A percentile compares a stretch with the other conserved stretches of the same genome.
Conservation (phyloP, 2,888 invertebrate genomes). For the Oasisia sp. region DNA sequence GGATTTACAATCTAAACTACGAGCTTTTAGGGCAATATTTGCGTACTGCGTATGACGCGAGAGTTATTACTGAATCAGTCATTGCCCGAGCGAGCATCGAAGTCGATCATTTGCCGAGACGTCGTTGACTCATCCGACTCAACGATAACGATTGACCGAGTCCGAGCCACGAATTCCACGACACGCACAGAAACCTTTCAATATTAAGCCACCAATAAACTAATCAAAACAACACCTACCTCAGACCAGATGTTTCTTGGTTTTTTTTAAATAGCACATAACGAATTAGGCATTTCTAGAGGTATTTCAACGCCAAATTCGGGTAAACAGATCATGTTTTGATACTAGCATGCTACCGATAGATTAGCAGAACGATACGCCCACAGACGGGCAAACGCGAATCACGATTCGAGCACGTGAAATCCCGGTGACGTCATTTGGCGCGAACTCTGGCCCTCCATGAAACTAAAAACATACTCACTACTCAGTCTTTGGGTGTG, state of each 20-base stretch:
- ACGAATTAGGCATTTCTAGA: background rate
- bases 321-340: background rate
- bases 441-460: background rate
- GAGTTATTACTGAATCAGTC: background rate
- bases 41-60: background rate
- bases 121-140: background rate
- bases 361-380: background rate
- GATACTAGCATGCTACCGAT: background rate
- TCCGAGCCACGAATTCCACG: background rate
- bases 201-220: background rate
- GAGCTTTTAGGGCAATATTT: background rate
- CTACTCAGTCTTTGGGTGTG: background rate
- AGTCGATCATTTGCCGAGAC: background rate
- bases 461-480: background rate
- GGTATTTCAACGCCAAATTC: background rate
- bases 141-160: background rate
- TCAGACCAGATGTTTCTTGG: background rate
- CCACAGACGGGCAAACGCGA: background rate
- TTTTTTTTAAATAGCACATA: background rate
- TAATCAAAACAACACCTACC: background rate
- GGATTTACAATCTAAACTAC: background rate
- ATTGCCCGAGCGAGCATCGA: background rate
- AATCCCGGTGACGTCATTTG: slow-evolving; percentile 12
- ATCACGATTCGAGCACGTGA: background rate
- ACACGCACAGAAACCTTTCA: background rate